Percentiles rank a stretch among this genome's conserved stretches.
Evolutionary conservation across 2,888 invertebrate genomes (phyloP).

Genomic region (Tricholauxania praeusta): DNA sequence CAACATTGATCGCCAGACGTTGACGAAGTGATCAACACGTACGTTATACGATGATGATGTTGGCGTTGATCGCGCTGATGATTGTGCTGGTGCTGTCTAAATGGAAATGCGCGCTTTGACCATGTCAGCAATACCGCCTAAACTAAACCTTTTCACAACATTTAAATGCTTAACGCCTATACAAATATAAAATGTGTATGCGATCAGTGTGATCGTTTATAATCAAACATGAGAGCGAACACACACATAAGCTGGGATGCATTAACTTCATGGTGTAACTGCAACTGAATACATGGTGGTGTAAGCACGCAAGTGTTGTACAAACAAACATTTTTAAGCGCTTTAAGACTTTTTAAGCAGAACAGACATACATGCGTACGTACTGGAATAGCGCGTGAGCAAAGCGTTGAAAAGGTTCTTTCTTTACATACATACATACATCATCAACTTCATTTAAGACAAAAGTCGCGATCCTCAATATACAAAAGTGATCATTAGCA

Average conservation of each 20-base stretch:
- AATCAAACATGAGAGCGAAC: background rate
- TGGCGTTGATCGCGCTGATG: background rate
- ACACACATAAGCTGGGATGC: background rate
- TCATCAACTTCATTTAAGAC: no score
- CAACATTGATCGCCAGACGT: slow-evolving; percentile 27
- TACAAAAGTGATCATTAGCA: slow-evolving; percentile 55
- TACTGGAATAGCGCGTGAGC: background rate
- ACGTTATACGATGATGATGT: background rate
- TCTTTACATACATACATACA: no score
- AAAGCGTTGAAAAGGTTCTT: background rate
- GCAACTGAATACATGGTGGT: no score
- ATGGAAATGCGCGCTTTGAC: background rate
- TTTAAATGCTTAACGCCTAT: slow-evolving; percentile 18
- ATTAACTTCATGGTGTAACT: no score
- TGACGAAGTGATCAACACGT: background rate
- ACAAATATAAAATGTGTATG: slow-evolving; percentile 9
- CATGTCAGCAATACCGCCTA: background rate
- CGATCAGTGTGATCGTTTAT: background rate
- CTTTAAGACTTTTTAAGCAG: background rate
- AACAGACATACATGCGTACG: background rate
- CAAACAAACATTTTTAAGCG: slow-evolving; percentile 14
- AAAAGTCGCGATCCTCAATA: background rate
- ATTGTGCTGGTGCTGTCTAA: background rate
- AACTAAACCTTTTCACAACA: background rate
- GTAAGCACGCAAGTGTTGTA: slow-evolving; percentile 29